phyloP scores from a whole-genome alignment of 1,140 invertebrate genomes.

The Cepaea nemoralis region DNA sequence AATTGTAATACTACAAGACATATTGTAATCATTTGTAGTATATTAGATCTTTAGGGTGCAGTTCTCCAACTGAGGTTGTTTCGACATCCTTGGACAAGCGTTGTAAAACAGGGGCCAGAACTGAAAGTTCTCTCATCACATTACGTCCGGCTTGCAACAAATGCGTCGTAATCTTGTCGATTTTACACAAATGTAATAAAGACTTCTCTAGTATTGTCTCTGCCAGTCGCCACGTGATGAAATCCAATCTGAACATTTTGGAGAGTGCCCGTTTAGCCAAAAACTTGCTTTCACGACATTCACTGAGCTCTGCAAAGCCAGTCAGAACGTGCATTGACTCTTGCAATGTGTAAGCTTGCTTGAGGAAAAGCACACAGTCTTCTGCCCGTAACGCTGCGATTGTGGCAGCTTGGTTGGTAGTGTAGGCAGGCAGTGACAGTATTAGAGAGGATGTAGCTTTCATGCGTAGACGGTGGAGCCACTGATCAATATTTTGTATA shows the following conservation, averaged over 20 bases:
- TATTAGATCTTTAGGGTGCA: neutral
- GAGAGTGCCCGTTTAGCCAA: neutral
- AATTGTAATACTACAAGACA: too few relatives aligned
- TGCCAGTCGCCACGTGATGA: neutral
- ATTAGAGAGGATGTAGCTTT: neutral
- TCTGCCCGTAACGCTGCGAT: neutral
- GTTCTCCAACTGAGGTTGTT: neutral
- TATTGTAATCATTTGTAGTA: constrained; percentile 26
- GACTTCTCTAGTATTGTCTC: neutral
- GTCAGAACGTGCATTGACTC: neutral
- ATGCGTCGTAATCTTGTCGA: neutral
- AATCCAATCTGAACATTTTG: constrained; percentile 10
- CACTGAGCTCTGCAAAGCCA: neutral
- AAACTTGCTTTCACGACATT: neutral
- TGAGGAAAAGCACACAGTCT: neutral
- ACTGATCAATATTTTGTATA: neutral
- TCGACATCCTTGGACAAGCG: constrained; percentile 13
- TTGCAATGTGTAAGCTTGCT: neutral
- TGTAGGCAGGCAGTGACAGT: neutral
- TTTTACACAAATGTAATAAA: neutral
- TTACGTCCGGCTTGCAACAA: neutral
- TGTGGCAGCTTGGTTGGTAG: neutral
- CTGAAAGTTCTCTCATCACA: neutral
- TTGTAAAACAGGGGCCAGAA: neutral
- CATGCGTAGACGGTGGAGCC: neutral